A percentile compares a stretch with the other conserved stretches of the same genome.
Evolutionary conservation across 1,140 invertebrate genomes (phyloP).

Genomic region (Atopsyche davidsoni): DNA sequence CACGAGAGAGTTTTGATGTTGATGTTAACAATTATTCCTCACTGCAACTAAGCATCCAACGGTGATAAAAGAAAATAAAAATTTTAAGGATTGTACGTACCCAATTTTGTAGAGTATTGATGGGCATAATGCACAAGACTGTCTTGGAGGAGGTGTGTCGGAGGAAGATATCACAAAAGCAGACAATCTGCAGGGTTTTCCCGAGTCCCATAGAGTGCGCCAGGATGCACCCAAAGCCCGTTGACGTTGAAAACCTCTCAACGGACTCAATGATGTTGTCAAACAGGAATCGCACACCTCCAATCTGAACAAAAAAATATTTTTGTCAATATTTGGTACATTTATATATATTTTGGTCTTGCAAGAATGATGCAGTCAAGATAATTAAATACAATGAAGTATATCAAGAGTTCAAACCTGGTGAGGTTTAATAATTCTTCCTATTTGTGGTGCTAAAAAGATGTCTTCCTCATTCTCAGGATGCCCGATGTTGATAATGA

Average conservation of each 20-base stretch:
- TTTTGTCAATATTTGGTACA: too few relatives aligned
- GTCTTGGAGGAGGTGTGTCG: slow-evolving; percentile 81
- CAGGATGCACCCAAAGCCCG: slow-evolving; percentile 94
- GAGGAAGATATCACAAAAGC: slow-evolving; percentile 94
- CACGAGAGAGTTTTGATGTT: too few relatives aligned
- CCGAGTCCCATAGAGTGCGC: slow-evolving; percentile 99
- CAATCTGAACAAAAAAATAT: slow-evolving; percentile 68
- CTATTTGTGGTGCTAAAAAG: slow-evolving; percentile 89
- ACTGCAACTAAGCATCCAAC: too few relatives aligned
- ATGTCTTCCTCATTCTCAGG: slow-evolving; percentile 88
- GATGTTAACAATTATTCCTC: too few relatives aligned
- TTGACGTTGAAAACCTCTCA: slow-evolving; percentile 78
- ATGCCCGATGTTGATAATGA: slow-evolving; percentile 95
- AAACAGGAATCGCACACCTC: slow-evolving; percentile 91
- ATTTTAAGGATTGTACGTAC: slow-evolving; percentile 30
- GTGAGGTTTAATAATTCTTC: slow-evolving; percentile 91
- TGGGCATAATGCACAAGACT: slow-evolving; percentile 95
- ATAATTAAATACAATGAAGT: background rate
- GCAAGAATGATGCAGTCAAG: too few relatives aligned
- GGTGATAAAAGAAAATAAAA: too few relatives aligned
- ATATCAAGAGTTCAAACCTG: slow-evolving; percentile 47
- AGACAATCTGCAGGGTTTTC: slow-evolving; percentile 96
- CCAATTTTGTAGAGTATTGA: slow-evolving; percentile 99
- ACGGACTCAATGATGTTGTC: slow-evolving; percentile 95
- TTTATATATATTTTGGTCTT: too few relatives aligned